Percentiles rank a stretch among this genome's conserved stretches.
These are phyloP conservation scores for Ibycter americanus DNA, from an alignment of 2,797 vertebrate genomes.

Conservation along the genomic window DNA sequence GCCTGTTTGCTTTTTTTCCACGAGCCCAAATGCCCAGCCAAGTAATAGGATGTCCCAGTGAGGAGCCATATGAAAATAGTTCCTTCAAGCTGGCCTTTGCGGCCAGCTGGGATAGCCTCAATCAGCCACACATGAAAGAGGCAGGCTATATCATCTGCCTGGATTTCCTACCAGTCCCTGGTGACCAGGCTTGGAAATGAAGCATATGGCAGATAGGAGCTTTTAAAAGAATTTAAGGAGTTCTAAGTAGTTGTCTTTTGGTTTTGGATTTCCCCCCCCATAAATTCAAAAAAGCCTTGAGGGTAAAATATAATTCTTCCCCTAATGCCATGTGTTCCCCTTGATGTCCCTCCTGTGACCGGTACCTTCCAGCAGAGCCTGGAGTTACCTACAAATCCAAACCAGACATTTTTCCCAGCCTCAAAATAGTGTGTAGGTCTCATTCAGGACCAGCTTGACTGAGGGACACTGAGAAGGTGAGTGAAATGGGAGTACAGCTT, in stretches of 20 bases:
- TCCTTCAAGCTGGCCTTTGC: neutral
- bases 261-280: neutral
- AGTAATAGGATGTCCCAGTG: neutral
- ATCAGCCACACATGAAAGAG: neutral
- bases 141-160: neutral
- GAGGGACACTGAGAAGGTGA: neutral
- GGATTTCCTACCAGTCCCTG: neutral
- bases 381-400: neutral
- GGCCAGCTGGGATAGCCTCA: neutral
- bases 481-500: neutral
- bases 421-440: neutral
- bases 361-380: neutral
- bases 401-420: neutral
- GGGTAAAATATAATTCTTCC: neutral
- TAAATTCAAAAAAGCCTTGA: neutral
- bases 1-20: neutral
- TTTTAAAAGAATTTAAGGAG: neutral
- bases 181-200: neutral
- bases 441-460: neutral
- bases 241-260: neutral
- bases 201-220: neutral
- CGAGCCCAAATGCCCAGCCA: neutral
- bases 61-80: neutral
- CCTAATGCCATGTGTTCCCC: neutral
- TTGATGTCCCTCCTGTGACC: neutral